A percentile compares a stretch with the other conserved stretches of the same genome.
phyloP scores from a whole-genome alignment of 1,140 invertebrate genomes.

The Drosophila asahinai region DNA sequence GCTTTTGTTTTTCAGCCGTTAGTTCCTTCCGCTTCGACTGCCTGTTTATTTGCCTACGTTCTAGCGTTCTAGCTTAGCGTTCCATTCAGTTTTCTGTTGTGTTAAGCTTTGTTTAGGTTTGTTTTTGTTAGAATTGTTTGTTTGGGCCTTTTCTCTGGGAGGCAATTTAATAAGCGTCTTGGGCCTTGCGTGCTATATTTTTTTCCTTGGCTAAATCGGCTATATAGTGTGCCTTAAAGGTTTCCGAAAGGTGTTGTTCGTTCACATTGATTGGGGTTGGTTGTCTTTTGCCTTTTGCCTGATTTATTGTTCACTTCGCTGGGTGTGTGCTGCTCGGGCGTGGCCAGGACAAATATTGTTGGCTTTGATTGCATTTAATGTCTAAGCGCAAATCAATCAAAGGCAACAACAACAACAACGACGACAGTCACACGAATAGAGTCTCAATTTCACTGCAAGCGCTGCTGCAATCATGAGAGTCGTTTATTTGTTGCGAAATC shows the following conservation, averaged over 20 bases:
- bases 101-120: conserved; percentile 3
- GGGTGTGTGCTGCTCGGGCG: conserved; percentile 5
- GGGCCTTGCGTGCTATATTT: conserved; percentile 33
- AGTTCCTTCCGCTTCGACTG: conserved; percentile 71
- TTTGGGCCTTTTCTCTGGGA: conserved; percentile 6
- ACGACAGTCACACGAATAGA: conserved; percentile 16
- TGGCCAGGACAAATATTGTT: conserved; percentile 55
- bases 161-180: conserved; percentile 25
- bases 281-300: conserved; percentile 1
- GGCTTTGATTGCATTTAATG: conserved; percentile 57
- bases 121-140: conserved; percentile 61
- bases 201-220: conserved; percentile 36
- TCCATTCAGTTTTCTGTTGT: not conserved
- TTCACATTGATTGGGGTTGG: conserved; percentile 19
- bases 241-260: conserved; percentile 41
- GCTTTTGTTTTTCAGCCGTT: conserved; percentile 82
- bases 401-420: conserved; percentile 20
- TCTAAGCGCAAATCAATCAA: conserved; percentile 53
- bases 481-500: conserved; percentile 66
- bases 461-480: conserved; percentile 56
- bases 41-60: conserved; percentile 40
- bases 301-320: conserved; percentile 29
- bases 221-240: conserved; percentile 25
- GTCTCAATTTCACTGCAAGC: conserved; percentile 45
- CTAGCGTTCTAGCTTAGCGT: conserved; percentile 5